phyloP scores from a whole-genome alignment of 2,888 invertebrate genomes.

The Toxonevra muliebris region DNA sequence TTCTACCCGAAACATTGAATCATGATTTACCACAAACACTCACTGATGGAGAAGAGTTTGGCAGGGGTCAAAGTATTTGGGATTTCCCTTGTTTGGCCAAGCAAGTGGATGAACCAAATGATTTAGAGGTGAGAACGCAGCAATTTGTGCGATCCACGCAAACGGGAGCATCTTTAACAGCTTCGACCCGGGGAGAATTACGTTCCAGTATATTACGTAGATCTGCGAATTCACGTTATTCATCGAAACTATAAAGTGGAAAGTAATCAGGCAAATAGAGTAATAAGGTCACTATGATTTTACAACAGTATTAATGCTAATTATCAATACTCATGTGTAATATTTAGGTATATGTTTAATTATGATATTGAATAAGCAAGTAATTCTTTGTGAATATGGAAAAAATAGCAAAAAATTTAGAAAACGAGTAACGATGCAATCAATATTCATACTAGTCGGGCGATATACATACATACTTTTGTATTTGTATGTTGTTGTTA shows the following conservation, averaged over 20 bases:
- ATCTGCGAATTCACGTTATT: constrained; percentile 67
- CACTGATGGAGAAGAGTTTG: constrained; percentile 87
- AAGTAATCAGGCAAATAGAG: too few relatives aligned
- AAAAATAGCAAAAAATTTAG: too few relatives aligned
- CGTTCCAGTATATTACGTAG: constrained; percentile 71
- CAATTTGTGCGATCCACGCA: constrained; percentile 61
- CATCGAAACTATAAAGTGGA: constrained; percentile 59
- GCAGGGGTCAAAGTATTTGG: constrained; percentile 80
- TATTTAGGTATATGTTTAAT: too few relatives aligned
- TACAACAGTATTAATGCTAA: too few relatives aligned
- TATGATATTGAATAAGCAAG: too few relatives aligned
- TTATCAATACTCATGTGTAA: too few relatives aligned
- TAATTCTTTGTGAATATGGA: too few relatives aligned
- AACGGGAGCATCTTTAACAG: constrained; percentile 68
- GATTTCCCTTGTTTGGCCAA: constrained; percentile 81
- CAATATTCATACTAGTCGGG: too few relatives aligned
- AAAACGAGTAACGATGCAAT: too few relatives aligned
- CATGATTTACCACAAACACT: constrained; percentile 87
- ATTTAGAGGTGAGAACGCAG: constrained; percentile 51
- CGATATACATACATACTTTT: too few relatives aligned
- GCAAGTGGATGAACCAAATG: constrained; percentile 66
- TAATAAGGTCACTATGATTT: too few relatives aligned
- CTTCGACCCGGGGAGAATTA: constrained; percentile 71
- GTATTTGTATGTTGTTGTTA: too few relatives aligned
- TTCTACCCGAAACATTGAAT: constrained; percentile 86